Evolutionary conservation across 2,888 invertebrate genomes (phyloP), one percentile per base, ranked within the genome.

Genomic region (Stenolophus ochropezus): DNA sequence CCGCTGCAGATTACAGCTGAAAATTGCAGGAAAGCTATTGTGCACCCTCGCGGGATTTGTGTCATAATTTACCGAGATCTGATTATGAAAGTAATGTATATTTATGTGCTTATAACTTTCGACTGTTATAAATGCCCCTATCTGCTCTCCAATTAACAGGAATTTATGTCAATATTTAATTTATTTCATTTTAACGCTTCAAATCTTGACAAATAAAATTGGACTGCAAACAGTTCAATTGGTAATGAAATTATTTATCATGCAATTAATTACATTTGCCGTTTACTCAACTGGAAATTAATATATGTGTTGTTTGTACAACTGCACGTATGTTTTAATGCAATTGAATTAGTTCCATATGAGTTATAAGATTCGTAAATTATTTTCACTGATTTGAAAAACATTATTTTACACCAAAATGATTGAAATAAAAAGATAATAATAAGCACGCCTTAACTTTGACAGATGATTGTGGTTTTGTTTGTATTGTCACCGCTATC

Each of bases 1-100:
- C 25, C 58, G 23, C 58, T 58, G 23, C 11, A 23, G 11, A 58
- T 58, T 58, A 23, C 2, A 58, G 58, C n/a, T 58, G 58, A 58
- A 58, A 58, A 23, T 58, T 58, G 20, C 58, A n/a, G 23, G 8
- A 42, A 42, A 8, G 33, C 33, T 42, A 42, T 42, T 42, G 33
- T 42, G 33, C 33, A 42, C 8, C 23, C 58, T 58, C 58, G 18
- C 21, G 23, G 25, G 25, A 21, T 23, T 58, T 11, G 1, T 58
- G 58, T 23, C 21, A 58, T 58, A 58, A 18, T 53, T 53, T 53
- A 53, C 20, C n/a, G n/a, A n/a, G 11, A 58, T 58, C 21, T 23
- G 11, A 58, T 58, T 58, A 20, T 21, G 8, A 23, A 58, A 21
- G 58, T 23, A 58, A 58, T 14, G 1, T 58, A 53, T 16, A 18